Conservation (phyloP, 2,797 vertebrate genomes). For the Cuniculus paca region DNA sequence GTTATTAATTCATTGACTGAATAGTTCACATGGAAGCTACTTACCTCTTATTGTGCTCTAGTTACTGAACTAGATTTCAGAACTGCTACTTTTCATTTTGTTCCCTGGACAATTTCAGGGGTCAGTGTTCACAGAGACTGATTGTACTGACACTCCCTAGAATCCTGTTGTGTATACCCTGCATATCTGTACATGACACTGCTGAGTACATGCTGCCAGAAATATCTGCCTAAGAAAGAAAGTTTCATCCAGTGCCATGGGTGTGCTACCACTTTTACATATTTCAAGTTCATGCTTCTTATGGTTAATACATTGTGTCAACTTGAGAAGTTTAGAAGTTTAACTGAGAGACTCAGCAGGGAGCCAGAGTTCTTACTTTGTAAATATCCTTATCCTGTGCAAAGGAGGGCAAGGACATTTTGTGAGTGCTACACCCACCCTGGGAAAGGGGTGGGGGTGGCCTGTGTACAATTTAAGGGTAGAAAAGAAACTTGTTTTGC, state of each 20-base stretch:
- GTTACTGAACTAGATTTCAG: neutral
- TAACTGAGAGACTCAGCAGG: too few relatives aligned
- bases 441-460: too few relatives aligned
- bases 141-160: neutral
- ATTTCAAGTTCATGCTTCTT: neutral
- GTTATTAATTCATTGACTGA: neutral
- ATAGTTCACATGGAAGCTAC: conserved; percentile 3
- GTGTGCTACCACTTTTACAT: neutral
- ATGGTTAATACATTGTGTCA: too few relatives aligned
- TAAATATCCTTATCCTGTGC: too few relatives aligned
- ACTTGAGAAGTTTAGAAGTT: too few relatives aligned
- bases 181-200: neutral
- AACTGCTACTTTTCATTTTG: neutral
- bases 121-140: neutral
- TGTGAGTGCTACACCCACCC: too few relatives aligned
- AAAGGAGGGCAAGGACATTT: too few relatives aligned
- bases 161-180: neutral
- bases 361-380: too few relatives aligned
- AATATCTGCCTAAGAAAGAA: neutral
- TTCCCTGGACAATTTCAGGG: neutral
- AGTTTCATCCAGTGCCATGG: neutral
- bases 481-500: too few relatives aligned
- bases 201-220: neutral
- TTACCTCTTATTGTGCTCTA: neutral
- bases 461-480: too few relatives aligned